Base-by-base conservation (phyloP, 2,888 invertebrate genomes). In the Linnaemya tessellans region DNA sequence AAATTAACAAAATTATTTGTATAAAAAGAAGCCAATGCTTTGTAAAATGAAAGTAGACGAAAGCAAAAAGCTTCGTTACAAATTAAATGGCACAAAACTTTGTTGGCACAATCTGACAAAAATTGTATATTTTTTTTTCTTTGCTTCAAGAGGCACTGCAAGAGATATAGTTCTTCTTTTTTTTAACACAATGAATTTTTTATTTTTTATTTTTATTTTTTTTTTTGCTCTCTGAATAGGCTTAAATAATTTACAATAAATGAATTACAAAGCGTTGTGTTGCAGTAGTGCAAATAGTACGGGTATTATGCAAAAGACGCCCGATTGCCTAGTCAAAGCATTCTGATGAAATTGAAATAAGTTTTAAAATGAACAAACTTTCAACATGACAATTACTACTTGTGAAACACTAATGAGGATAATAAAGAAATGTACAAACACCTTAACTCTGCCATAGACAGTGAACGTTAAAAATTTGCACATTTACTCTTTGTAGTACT, bases 1-100 rank as follows among this genome's bases (percentile, higher is more conserved):
- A 74, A 77, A 71, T 58, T 75, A 78, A 65, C 54, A 67, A 73
- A 67, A 58, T 56, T 75, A 74, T 67, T 13, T 30, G 3, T 13
- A 13, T 8, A 80, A 84, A 80, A 65, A 80, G 65, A 65, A 84
- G 84, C 77, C 80, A 86, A 79, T 65, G 71, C 81, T 84, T 84
- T 80, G 80, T 74, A 86, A 81, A 75, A 86, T 82, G 46, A 80
- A 77, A 75, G 84, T 62, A 81, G 75, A 70, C 46, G 54, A 62
- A 60, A 70, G 68, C 25, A 73, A 78, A 77, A 79, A 49, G 46
- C 38, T 58, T 77, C 74, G 67, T 54, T 79, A 75, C 86, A 88
- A 88, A 87, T 82, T 80, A 87, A 86, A 81, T 81, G 60, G 74
- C 83, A 84, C 84, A 87, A 85, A 88, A 88, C 87, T 88, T 88